A percentile compares a stretch with the other conserved stretches of the same genome.
phyloP scores from a whole-genome alignment of 2,113 vertebrate species.

The Egretta garzetta region DNA sequence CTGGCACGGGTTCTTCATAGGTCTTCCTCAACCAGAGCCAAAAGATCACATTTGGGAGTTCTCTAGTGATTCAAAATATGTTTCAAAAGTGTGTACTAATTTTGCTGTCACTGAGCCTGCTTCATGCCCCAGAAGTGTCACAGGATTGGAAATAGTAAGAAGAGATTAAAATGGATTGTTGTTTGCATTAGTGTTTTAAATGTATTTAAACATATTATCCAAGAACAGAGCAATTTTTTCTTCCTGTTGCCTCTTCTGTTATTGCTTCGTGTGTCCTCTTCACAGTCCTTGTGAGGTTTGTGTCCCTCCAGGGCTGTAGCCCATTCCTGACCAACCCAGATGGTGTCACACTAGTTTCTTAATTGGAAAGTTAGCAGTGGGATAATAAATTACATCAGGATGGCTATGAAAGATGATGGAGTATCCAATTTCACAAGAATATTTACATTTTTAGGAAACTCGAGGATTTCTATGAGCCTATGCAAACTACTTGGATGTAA shows the following conservation, averaged over 20 bases:
- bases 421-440: neutral
- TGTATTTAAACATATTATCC: neutral
- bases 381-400: neutral
- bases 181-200: neutral
- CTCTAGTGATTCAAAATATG: neutral
- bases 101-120: neutral
- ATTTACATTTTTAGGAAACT: neutral
- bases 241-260: neutral
- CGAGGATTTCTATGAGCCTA: neutral
- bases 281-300: neutral
- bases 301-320: neutral
- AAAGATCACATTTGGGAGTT: neutral
- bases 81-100: neutral
- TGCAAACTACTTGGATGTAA: neutral
- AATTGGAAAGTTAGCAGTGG: neutral
- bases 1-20: neutral
- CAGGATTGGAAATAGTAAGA: neutral
- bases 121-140: neutral
- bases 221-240: neutral
- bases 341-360: neutral
- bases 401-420: neutral
- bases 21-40: neutral
- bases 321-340: neutral
- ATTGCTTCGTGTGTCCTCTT: neutral
- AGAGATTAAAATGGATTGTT: neutral